Conservation (phyloP, 2,113 vertebrate species). For the Ramphastos sulfuratus region DNA sequence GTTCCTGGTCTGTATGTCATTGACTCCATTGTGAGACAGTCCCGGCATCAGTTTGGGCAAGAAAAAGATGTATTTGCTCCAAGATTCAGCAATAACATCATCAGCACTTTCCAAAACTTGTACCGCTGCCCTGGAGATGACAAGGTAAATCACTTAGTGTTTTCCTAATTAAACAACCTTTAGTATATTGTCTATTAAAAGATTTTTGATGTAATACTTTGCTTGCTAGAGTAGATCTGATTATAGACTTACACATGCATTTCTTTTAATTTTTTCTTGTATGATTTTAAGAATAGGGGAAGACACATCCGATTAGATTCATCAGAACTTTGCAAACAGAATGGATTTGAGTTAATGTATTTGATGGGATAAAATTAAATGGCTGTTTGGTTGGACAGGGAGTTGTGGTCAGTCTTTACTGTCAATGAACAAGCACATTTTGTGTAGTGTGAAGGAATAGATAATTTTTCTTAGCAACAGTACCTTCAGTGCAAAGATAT, state of each 20-base stretch:
- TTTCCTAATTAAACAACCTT: not conserved
- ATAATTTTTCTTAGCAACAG: not conserved
- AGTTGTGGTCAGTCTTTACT: not conserved
- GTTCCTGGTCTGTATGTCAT: conserved; percentile 97
- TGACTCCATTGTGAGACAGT: conserved; percentile 98
- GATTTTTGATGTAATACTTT: not conserved
- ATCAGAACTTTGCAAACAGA: not conserved
- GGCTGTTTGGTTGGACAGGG: not conserved
- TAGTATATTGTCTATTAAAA: not conserved
- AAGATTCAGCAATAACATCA: conserved; percentile 99
- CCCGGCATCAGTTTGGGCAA: conserved; percentile 96
- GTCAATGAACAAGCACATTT: not conserved
- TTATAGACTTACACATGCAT: not conserved
- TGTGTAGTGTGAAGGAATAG: not conserved
- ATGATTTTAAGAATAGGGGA: not conserved
- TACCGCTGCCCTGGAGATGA: conserved; percentile 97
- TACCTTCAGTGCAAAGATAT: not conserved
- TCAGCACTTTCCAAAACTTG: conserved; percentile 95
- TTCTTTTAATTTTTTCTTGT: not conserved
- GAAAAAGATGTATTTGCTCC: conserved; percentile 98
- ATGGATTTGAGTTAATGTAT: not conserved
- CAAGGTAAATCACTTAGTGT: conserved; percentile 80
- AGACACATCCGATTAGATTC: not conserved
- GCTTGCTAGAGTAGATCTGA: not conserved
- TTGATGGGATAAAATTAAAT: not conserved